These are phyloP conservation scores for Osmoderma eremita DNA, from an alignment of 2,888 invertebrate species.

Conservation along the genomic window DNA sequence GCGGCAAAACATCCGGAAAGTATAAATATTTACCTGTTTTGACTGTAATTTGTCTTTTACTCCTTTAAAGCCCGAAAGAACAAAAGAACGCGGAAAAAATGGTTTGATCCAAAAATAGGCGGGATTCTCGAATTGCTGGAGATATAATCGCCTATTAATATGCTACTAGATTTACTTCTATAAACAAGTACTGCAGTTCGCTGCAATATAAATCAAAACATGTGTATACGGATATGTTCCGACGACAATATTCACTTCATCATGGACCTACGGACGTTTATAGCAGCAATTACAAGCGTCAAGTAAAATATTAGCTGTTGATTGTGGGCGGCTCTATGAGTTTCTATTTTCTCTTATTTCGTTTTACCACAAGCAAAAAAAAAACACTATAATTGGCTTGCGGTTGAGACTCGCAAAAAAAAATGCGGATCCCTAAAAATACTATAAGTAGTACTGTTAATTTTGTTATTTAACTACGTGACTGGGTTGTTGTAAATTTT, in stretches of 20 bases:
- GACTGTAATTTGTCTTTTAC: conserved; percentile 37
- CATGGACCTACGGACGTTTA: conserved; percentile 42
- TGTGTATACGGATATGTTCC: not conserved
- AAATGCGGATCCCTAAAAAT: no score
- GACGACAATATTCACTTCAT: conserved; percentile 45
- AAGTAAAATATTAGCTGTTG: conserved; percentile 46
- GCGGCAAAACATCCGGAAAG: conserved; percentile 36
- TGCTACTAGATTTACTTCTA: conserved; percentile 28
- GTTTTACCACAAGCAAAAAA: not conserved
- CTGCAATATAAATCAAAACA: conserved; percentile 29
- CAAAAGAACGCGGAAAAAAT: conserved; percentile 33
- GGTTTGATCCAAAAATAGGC: conserved; percentile 35
- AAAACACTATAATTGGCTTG: no score
- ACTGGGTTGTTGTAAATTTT: not conserved
- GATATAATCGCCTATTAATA: conserved; percentile 33
- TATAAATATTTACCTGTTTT: conserved; percentile 37
- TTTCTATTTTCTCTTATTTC: not conserved
- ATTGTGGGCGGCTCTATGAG: not conserved
- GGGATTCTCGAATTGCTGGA: conserved; percentile 23
- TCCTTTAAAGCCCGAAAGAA: conserved; percentile 30
- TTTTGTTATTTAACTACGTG: no score
- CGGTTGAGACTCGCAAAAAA: no score
- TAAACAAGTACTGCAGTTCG: conserved; percentile 18
- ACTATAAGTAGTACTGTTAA: no score
- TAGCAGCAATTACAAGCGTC: conserved; percentile 41